Conservation (phyloP, 2,113 vertebrate species). For the Edolisoma coerulescens region DNA sequence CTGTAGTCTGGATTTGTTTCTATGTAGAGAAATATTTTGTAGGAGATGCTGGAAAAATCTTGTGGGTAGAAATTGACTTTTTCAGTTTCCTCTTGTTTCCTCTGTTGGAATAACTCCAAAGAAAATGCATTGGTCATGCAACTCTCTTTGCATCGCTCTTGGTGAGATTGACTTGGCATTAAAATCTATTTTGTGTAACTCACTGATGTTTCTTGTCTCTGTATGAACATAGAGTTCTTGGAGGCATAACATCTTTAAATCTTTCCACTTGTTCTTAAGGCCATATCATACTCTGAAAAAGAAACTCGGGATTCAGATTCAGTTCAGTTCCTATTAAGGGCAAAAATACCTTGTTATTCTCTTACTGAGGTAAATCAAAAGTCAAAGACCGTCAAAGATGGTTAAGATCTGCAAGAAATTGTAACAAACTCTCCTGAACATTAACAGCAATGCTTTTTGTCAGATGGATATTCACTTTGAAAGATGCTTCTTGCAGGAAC, state of each 20-base stretch:
- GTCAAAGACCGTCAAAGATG: background rate
- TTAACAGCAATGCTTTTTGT: constrained; percentile 11
- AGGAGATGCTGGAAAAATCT: background rate
- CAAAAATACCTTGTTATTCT: background rate
- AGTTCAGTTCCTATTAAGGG: background rate
- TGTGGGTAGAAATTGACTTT: background rate
- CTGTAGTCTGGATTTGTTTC: background rate
- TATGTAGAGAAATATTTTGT: background rate
- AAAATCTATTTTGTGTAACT: constrained; percentile 44
- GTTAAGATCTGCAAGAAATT: constrained; percentile 1
- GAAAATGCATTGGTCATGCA: constrained; percentile 48
- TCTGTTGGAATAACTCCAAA: constrained; percentile 43
- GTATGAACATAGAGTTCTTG: constrained; percentile 5
- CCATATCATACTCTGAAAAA: background rate
- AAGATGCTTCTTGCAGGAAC: constrained; percentile 6
- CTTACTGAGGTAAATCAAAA: constrained; percentile 6
- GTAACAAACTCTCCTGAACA: constrained; percentile 10
- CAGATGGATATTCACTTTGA: background rate
- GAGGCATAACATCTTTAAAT: constrained; percentile 27
- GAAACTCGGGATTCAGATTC: constrained; percentile 18
- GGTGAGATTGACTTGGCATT: constrained; percentile 47
- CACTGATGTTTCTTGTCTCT: constrained; percentile 31
- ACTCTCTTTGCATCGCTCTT: constrained; percentile 17
- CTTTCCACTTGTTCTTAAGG: background rate
- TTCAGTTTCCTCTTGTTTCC: constrained; percentile 11